A percentile compares a stretch with the other conserved stretches of the same genome.
phyloP scores from a whole-genome alignment of 2,888 invertebrate species.

The Tridacna gigas region DNA sequence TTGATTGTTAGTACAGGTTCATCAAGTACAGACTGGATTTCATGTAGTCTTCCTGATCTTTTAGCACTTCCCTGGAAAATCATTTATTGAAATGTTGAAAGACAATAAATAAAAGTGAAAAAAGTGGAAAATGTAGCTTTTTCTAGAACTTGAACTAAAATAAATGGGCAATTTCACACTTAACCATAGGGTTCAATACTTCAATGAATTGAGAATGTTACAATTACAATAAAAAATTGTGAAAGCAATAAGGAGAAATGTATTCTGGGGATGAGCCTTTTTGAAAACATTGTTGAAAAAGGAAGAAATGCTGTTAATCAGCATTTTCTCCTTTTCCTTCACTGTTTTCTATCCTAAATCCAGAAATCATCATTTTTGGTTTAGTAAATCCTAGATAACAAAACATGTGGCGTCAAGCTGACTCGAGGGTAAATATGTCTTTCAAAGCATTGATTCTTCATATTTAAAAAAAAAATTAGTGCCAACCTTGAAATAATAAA shows the following conservation, averaged over 20 bases:
- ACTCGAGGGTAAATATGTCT: neutral
- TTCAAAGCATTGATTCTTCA: neutral
- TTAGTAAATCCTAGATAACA: neutral
- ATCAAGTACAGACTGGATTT: constrained; percentile 44
- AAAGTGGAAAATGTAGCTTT: no score
- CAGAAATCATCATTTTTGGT: no score
- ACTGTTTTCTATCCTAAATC: neutral
- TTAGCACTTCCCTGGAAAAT: constrained; percentile 40
- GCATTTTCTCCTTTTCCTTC: neutral
- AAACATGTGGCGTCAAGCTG: neutral
- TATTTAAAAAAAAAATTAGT: neutral
- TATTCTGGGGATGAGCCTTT: neutral
- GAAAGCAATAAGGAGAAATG: no score
- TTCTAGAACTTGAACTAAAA: neutral
- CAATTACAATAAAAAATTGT: no score
- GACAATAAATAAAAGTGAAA: neutral
- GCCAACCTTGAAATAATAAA: constrained; percentile 49
- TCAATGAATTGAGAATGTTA: no score
- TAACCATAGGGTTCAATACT: no score
- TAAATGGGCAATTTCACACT: no score
- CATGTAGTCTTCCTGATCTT: constrained; percentile 34
- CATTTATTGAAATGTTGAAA: no score
- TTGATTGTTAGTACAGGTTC: constrained; percentile 46
- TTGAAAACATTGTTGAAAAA: neutral
- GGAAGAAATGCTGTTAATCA: neutral